Conservation (phyloP, 2,888 invertebrate genomes). For the Carterocephalus palaemon region DNA sequence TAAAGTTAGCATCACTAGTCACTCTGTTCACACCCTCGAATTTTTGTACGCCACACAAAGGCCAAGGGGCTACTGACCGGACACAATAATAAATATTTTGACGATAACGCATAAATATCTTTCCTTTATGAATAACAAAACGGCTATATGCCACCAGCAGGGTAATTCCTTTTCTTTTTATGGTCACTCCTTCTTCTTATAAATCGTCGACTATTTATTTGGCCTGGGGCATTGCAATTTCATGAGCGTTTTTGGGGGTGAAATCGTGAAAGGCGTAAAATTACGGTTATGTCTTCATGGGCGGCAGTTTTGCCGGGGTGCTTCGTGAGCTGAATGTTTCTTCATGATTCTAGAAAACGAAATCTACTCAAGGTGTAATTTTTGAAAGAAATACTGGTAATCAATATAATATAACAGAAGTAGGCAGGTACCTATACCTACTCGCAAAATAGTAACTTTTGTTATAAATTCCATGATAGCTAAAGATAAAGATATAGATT, state of each 20-base stretch:
- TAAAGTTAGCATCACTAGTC: slow-evolving; percentile 52
- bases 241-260: slow-evolving; percentile 30
- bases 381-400: too few relatives aligned
- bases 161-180: slow-evolving; percentile 68
- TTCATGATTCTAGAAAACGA: background rate
- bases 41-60: slow-evolving; percentile 71
- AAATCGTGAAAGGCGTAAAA: slow-evolving; percentile 28
- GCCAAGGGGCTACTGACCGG: slow-evolving; percentile 65
- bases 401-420: too few relatives aligned
- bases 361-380: too few relatives aligned
- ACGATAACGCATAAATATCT: slow-evolving; percentile 77
- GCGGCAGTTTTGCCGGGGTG: slow-evolving; percentile 15
- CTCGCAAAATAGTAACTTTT: too few relatives aligned
- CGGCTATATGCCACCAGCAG: slow-evolving; percentile 57
- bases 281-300: slow-evolving; percentile 23
- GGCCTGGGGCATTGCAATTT: slow-evolving; percentile 52
- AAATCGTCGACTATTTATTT: slow-evolving; percentile 71
- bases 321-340: slow-evolving; percentile 15
- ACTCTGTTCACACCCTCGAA: slow-evolving; percentile 66
- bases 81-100: slow-evolving; percentile 79
- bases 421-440: too few relatives aligned
- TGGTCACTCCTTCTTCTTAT: slow-evolving; percentile 64
- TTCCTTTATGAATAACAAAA: slow-evolving; percentile 77
- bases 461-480: too few relatives aligned
- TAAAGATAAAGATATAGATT: too few relatives aligned